A percentile compares a stretch with the other conserved stretches of the same genome.
phyloP scores from a whole-genome alignment of 2,888 invertebrate species.

The Bombyx huttoni region DNA sequence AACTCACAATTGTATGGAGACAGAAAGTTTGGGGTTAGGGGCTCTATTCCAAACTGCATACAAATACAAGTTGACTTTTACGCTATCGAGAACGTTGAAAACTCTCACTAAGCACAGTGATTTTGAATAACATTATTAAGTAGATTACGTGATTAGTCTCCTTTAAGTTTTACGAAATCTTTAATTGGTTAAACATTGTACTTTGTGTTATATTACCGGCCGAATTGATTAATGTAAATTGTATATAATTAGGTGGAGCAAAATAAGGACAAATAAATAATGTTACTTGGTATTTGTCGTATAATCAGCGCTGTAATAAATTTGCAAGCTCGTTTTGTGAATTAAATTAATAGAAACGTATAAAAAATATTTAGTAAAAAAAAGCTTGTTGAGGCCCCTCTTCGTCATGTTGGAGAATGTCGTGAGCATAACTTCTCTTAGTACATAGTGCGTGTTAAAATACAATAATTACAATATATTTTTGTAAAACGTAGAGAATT shows the following conservation, averaged over 20 bases:
- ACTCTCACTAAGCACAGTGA: too few relatives aligned
- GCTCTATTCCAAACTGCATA: too few relatives aligned
- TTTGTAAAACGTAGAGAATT: not conserved
- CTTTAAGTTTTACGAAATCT: not conserved
- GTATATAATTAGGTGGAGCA: not conserved
- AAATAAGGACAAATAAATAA: not conserved
- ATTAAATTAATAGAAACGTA: not conserved
- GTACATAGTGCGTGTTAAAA: not conserved
- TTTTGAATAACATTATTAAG: not conserved
- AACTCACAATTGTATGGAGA: too few relatives aligned
- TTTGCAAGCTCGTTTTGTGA: not conserved
- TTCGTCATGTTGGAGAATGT: not conserved
- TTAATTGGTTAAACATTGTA: not conserved
- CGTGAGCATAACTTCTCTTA: not conserved
- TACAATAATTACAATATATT: constrained; percentile 1
- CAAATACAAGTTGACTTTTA: too few relatives aligned
- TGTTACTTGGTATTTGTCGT: not conserved
- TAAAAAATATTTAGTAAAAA: not conserved
- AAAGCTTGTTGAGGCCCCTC: not conserved
- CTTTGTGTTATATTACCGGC: not conserved
- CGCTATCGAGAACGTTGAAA: too few relatives aligned
- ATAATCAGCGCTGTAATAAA: not conserved
- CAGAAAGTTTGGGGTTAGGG: too few relatives aligned
- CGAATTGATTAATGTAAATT: not conserved
- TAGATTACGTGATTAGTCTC: not conserved